Conservation (phyloP, 2,888 invertebrate genomes). For the Synanthedon formicaeformis region DNA sequence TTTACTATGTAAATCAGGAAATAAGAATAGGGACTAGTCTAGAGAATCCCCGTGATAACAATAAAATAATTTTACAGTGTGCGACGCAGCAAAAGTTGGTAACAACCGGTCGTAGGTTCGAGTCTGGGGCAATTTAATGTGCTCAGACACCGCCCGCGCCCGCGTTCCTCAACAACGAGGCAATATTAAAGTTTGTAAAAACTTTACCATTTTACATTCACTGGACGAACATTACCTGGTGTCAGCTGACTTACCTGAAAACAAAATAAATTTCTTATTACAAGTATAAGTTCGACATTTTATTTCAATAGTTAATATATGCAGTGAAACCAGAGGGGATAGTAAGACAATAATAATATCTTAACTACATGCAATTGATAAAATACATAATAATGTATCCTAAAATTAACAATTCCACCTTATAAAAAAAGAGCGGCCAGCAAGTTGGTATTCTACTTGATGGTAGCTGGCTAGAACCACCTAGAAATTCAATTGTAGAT, state of each 20-base stretch:
- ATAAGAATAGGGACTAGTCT: background rate
- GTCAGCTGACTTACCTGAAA: conserved; percentile 13
- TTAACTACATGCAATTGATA: too few species aligned
- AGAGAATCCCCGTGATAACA: conserved; percentile 18
- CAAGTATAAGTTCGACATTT: background rate
- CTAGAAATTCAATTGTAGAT: too few species aligned
- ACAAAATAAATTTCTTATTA: conserved; percentile 1
- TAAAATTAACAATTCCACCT: too few species aligned
- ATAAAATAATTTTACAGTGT: conserved; percentile 30
- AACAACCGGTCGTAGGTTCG: conserved; percentile 29
- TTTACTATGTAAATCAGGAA: too few species aligned
- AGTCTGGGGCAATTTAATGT: conserved; percentile 35
- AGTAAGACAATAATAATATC: too few species aligned
- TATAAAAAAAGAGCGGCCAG: too few species aligned
- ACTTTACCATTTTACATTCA: conserved; percentile 18
- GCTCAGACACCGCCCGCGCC: conserved; percentile 1
- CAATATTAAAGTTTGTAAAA: conserved; percentile 41
- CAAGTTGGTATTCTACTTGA: too few species aligned
- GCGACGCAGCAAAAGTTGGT: conserved; percentile 25
- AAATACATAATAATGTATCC: too few species aligned
- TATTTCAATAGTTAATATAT: background rate
- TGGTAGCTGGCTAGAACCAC: too few species aligned
- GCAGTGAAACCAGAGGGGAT: too few species aligned
- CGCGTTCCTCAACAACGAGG: conserved; percentile 11
- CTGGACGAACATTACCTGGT: conserved; percentile 27